phyloP scores from a whole-genome alignment of 2,113 vertebrate genomes.

The Polypterus senegalus region DNA sequence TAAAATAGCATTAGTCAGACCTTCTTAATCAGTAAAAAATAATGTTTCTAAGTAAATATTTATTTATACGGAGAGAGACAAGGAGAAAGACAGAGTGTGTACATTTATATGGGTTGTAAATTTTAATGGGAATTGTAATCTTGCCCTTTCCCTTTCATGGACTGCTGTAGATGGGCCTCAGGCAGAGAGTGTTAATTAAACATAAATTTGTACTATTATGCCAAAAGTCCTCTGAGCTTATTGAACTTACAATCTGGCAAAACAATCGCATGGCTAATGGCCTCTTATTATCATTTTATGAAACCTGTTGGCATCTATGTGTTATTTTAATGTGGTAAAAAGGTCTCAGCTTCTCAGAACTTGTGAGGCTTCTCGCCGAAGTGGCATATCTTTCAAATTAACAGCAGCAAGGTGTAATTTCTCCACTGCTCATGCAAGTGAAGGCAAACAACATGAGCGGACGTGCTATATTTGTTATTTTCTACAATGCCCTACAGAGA shows the following conservation, averaged over 20 bases:
- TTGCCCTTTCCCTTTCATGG: too few relatives aligned
- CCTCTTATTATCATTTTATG: slow-evolving; percentile 4
- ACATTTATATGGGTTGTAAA: too few relatives aligned
- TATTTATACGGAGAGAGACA: too few relatives aligned
- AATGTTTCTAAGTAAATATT: too few relatives aligned
- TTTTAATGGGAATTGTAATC: too few relatives aligned
- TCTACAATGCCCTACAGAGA: slow-evolving; percentile 1
- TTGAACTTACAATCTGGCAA: background rate
- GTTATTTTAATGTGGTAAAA: background rate
- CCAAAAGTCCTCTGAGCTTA: background rate
- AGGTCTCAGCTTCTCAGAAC: background rate
- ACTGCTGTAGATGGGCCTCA: background rate
- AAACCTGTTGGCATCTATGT: background rate
- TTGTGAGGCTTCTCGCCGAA: slow-evolving; percentile 3
- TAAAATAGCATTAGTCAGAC: too few relatives aligned
- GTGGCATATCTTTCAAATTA: background rate
- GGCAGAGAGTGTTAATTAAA: background rate
- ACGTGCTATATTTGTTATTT: slow-evolving; percentile 1
- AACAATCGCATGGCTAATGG: slow-evolving; percentile 1
- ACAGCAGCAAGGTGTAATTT: background rate
- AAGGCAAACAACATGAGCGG: background rate
- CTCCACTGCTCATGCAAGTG: background rate
- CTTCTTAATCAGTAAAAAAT: too few relatives aligned
- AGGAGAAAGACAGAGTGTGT: too few relatives aligned
- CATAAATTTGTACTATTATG: slow-evolving; percentile 1